Evolutionary conservation across 1,140 invertebrate species (phyloP).

Genomic region (Drosophila bipectinata): DNA sequence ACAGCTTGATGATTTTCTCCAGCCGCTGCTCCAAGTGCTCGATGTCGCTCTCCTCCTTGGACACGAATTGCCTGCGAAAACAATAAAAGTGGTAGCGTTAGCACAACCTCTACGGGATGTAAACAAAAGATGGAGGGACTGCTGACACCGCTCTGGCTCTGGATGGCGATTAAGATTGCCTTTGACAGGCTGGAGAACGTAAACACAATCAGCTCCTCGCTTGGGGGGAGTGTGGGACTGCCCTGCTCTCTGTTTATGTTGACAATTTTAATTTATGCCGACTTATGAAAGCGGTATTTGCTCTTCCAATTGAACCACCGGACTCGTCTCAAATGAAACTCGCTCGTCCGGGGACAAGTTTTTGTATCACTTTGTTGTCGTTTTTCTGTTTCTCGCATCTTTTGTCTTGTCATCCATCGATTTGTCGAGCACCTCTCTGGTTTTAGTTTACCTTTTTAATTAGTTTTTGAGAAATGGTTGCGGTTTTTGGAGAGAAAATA

Average conservation of each 20-base stretch:
- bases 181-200: slow-evolving; percentile 22
- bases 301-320: slow-evolving; percentile 48
- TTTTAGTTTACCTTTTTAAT: slow-evolving; percentile 3
- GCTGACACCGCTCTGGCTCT: not conserved
- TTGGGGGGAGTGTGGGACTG: slow-evolving; percentile 25
- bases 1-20: slow-evolving; percentile 95
- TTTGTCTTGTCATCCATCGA: slow-evolving; percentile 17
- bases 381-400: slow-evolving; percentile 6
- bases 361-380: slow-evolving; percentile 42
- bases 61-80: slow-evolving; percentile 88
- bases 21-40: slow-evolving; percentile 94
- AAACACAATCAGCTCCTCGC: slow-evolving; percentile 43
- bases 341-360: slow-evolving; percentile 17
- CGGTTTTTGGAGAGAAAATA: not conserved
- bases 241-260: slow-evolving; percentile 56
- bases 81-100: slow-evolving; percentile 56
- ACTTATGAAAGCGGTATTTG: slow-evolving; percentile 61
- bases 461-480: not conserved
- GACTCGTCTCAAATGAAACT: slow-evolving; percentile 16
- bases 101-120: slow-evolving; percentile 45
- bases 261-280: slow-evolving; percentile 69
- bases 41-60: slow-evolving; percentile 92
- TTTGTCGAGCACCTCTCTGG: slow-evolving; percentile 29
- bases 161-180: slow-evolving; percentile 45
- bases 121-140: slow-evolving; percentile 53